phyloP scores from a whole-genome alignment of 2,797 vertebrate genomes.

The Mallotus villosus region DNA sequence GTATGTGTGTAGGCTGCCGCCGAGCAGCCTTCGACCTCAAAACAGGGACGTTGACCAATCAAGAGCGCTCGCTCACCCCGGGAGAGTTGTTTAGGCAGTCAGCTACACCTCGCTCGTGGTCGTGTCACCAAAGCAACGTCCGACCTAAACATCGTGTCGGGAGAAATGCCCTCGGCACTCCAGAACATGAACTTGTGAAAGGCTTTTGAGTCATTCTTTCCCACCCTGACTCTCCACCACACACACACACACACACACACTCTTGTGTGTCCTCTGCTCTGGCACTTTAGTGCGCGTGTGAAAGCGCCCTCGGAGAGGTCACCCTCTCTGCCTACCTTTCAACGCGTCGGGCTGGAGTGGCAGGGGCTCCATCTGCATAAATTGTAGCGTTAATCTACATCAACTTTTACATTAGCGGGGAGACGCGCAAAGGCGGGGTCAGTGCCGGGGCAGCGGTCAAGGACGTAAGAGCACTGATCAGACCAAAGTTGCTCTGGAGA shows the following conservation, averaged over 20 bases:
- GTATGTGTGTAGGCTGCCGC: constrained; percentile 12
- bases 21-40: background rate
- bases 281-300: background rate
- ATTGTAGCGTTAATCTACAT: constrained; percentile 72
- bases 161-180: background rate
- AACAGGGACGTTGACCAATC: background rate
- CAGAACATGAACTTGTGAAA: constrained; percentile 30
- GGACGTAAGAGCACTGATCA: constrained; percentile 61
- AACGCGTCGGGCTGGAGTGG: constrained; percentile 63
- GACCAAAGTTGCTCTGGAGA: constrained; percentile 60
- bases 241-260: too few relatives aligned
- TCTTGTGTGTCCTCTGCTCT: background rate
- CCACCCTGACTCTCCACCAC: constrained; percentile 31
- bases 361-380: constrained; percentile 72
- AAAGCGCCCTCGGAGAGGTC: constrained; percentile 43
- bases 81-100: background rate
- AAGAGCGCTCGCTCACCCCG: background rate
- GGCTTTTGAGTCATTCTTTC: background rate
- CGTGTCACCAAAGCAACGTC: background rate
- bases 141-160: background rate
- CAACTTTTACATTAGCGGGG: constrained; percentile 65
- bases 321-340: constrained; percentile 62
- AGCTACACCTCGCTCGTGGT: background rate
- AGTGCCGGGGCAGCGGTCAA: constrained; percentile 63
- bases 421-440: constrained; percentile 65